A percentile compares a stretch with the other conserved stretches of the same genome.
Conservation (phyloP, 92 coral and sea anemone genomes). For the Heliopora coerulea region DNA sequence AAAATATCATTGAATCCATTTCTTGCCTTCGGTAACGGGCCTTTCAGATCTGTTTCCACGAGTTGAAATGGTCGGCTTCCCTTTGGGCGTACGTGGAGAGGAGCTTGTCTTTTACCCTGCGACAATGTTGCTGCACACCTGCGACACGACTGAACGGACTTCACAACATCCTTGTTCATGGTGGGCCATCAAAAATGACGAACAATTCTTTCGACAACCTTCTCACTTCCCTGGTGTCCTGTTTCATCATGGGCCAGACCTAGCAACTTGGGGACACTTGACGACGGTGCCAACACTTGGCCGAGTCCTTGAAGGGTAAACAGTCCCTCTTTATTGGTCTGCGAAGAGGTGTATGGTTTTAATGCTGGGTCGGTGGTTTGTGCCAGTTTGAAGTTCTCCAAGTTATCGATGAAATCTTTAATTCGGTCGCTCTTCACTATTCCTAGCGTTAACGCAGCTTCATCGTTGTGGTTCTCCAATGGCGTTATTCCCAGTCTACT, state of each 20-base stretch:
- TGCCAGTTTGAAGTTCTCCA: neutral
- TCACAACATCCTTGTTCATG: neutral
- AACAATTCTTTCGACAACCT: neutral
- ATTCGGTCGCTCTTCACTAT: neutral
- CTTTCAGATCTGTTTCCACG: neutral
- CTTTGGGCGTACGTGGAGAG: neutral
- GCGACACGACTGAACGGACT: too few species aligned
- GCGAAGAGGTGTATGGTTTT: neutral
- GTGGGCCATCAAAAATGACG: neutral
- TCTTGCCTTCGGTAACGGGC: neutral
- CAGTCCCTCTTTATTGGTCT: neutral
- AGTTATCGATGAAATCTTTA: neutral
- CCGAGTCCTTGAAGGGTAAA: neutral
- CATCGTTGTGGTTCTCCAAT: neutral
- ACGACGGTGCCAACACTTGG: neutral
- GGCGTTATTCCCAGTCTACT: too few species aligned
- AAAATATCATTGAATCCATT: neutral
- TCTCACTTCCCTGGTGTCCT: conserved; percentile 2
- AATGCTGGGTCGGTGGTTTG: neutral
- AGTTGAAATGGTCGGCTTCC: neutral
- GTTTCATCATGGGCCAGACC: conserved; percentile 3
- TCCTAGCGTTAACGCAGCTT: neutral
- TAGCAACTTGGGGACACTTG: conserved; percentile 6
- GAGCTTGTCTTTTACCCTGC: neutral
- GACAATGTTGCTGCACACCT: neutral